Evolutionary conservation across 2,888 invertebrate species (phyloP).

Genomic region (Drosophila tanythrix): DNA sequence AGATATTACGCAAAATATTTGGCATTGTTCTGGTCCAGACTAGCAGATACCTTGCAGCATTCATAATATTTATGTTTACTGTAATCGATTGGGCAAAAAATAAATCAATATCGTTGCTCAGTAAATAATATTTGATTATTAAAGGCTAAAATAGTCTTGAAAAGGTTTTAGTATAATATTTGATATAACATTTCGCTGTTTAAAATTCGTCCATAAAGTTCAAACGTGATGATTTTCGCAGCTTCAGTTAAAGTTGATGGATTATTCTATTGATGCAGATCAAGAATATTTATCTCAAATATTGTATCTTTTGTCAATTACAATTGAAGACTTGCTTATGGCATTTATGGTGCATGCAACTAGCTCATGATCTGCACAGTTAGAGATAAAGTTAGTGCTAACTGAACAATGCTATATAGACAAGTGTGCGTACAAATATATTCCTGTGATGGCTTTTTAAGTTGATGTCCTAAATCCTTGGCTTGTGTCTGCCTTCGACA

Average conservation of each 20-base stretch:
- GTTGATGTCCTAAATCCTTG: background rate
- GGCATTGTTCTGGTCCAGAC: background rate
- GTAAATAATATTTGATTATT: background rate
- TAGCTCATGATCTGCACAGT: conserved; percentile 21
- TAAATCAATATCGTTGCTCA: background rate
- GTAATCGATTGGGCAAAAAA: background rate
- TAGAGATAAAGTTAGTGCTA: conserved; percentile 5
- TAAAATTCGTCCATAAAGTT: too few species aligned
- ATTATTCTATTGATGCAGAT: background rate
- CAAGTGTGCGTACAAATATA: too few species aligned
- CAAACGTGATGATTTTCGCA: background rate
- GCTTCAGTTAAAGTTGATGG: background rate
- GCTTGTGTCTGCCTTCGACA: background rate
- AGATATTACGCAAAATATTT: background rate
- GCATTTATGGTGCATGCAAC: conserved; percentile 2
- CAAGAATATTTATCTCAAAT: background rate
- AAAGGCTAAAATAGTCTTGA: background rate
- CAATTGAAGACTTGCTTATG: too few species aligned
- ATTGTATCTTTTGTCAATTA: background rate
- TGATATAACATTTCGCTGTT: background rate
- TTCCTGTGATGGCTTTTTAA: background rate
- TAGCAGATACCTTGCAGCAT: conserved; percentile 9
- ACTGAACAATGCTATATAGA: conserved; percentile 11
- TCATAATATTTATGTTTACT: background rate
- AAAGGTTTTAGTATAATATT: background rate